Percentiles rank a stretch among this genome's conserved stretches.
phyloP scores from a whole-genome alignment of 2,888 invertebrate genomes.

The Metalampra italica region DNA sequence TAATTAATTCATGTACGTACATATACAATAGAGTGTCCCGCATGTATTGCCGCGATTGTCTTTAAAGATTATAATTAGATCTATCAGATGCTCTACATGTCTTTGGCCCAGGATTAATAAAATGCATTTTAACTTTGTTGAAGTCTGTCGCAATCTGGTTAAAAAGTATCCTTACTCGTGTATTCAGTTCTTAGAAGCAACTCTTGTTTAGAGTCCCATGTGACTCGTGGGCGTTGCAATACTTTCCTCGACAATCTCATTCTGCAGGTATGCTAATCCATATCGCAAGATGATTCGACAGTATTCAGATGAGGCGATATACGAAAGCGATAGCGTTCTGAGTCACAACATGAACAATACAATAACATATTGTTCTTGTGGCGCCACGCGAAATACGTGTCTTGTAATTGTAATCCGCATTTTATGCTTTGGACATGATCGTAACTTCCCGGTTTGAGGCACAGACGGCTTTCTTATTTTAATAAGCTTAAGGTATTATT shows the following conservation, averaged over 20 bases:
- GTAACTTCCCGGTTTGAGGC: constrained; percentile 40
- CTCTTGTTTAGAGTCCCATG: constrained; percentile 19
- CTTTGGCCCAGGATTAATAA: too few relatives aligned
- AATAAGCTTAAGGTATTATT: constrained; percentile 25
- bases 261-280: constrained; percentile 45
- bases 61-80: too few relatives aligned
- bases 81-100: neutral
- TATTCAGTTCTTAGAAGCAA: too few relatives aligned
- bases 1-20: constrained; percentile 2
- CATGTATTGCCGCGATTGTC: too few relatives aligned
- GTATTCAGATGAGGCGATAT: constrained; percentile 40
- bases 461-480: constrained; percentile 42
- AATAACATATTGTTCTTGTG: constrained; percentile 24
- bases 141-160: too few relatives aligned
- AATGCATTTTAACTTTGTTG: too few relatives aligned
- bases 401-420: constrained; percentile 22
- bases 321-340: constrained; percentile 45
- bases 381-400: constrained; percentile 28
- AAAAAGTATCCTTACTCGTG: too few relatives aligned
- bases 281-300: constrained; percentile 37
- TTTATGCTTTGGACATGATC: constrained; percentile 9
- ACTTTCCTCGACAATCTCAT: constrained; percentile 22
- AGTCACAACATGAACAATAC: constrained; percentile 23
- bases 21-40: too few relatives aligned
- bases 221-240: constrained; percentile 23